phyloP scores from a whole-genome alignment of 2,113 vertebrate genomes.

The Pipra filicauda region DNA sequence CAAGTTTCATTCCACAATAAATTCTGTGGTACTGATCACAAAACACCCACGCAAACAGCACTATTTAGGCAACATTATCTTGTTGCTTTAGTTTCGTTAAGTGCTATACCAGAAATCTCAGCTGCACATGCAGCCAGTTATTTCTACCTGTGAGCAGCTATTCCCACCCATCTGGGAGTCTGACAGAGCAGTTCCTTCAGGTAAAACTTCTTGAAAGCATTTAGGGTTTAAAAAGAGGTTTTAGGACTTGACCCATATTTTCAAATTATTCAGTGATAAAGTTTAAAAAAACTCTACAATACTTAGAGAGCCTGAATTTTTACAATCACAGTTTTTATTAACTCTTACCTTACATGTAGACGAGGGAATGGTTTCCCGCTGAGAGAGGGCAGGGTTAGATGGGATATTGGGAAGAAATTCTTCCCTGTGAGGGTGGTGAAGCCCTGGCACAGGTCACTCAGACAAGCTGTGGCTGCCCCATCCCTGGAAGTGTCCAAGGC shows the following conservation, averaged over 20 bases:
- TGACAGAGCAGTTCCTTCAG: rapidly evolving
- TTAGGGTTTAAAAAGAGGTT: rapidly evolving
- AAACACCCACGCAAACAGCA: neutral
- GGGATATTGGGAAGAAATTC: neutral
- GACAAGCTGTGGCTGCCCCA: neutral
- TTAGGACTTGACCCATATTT: neutral
- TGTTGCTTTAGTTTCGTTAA: rapidly evolving
- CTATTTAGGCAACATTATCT: rapidly evolving
- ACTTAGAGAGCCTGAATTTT: neutral
- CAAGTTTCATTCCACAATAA: neutral
- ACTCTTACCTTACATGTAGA: neutral
- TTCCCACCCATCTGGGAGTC: neutral
- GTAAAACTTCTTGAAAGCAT: neutral
- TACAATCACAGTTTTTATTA: too few species aligned
- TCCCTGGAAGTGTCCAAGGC: neutral
- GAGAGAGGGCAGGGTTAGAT: neutral
- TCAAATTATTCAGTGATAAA: neutral
- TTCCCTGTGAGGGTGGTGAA: neutral
- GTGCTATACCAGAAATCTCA: neutral
- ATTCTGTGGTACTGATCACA: rapidly evolving
- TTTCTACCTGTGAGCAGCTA: neutral
- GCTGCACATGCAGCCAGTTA: neutral
- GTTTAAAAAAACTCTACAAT: rapidly evolving
- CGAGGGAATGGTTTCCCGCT: neutral
- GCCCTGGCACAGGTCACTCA: neutral